These are phyloP conservation scores for Drosophila austrosaltans DNA, from an alignment of 2,888 invertebrate species.

Conservation along the genomic window DNA sequence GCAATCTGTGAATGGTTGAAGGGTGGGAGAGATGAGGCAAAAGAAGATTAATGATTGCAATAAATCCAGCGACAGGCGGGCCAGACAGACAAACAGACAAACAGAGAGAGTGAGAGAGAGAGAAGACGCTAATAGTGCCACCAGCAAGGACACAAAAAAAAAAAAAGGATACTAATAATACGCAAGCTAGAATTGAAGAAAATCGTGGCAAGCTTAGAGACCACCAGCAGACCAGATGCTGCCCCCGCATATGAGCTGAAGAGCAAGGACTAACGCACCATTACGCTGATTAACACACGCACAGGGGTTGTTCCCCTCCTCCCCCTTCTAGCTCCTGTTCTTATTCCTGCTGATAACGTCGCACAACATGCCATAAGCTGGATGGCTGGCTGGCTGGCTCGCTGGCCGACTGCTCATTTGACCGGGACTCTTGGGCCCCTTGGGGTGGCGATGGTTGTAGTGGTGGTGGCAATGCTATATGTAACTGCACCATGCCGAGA, in stretches of 20 bases:
- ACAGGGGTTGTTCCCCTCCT: constrained; percentile 43
- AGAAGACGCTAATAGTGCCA: constrained; percentile 76
- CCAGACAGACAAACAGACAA: constrained; percentile 46
- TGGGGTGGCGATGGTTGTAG: constrained; percentile 55
- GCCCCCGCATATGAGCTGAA: constrained; percentile 53
- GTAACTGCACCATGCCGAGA: constrained; percentile 37
- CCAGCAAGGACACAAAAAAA: constrained; percentile 75
- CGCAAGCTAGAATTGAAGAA: constrained; percentile 72
- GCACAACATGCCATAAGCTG: constrained; percentile 79
- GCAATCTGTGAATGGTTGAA: constrained; percentile 40
- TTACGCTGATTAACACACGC: constrained; percentile 82
- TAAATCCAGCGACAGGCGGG: constrained; percentile 81
- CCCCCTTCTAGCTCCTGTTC: constrained; percentile 33
- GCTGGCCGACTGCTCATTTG: constrained; percentile 75
- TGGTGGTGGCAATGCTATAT: not conserved
- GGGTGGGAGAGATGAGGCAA: constrained; percentile 41
- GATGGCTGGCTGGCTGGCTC: constrained; percentile 22
- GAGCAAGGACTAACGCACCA: constrained; percentile 70
- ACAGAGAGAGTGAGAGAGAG: constrained; percentile 39
- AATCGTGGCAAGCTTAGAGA: constrained; percentile 71
- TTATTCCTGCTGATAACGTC: constrained; percentile 71
- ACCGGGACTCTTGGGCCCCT: constrained; percentile 55
- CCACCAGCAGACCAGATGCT: constrained; percentile 60
- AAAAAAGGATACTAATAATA: constrained; percentile 72
- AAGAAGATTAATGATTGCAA: constrained; percentile 84